Evolutionary conservation across 2,888 invertebrate species (phyloP).

Genomic region (Cetonia aurata): DNA sequence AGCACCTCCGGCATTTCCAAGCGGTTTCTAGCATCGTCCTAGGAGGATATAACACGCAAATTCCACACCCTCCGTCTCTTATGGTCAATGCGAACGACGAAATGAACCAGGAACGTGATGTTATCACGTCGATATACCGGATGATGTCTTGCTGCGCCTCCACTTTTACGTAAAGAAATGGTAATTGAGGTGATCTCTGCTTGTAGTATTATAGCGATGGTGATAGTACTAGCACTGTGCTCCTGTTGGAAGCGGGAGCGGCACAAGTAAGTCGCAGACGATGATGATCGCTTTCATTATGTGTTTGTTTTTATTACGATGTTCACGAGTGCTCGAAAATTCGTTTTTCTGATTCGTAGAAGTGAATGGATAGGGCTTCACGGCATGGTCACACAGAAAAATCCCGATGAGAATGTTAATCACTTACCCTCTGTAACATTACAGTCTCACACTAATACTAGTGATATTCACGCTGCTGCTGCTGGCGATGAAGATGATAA

Average conservation of each 20-base stretch:
- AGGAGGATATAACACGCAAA: neutral
- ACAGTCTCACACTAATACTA: conserved; percentile 54
- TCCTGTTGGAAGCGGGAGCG: conserved; percentile 64
- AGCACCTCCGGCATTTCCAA: conserved; percentile 22
- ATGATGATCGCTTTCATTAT: conserved; percentile 27
- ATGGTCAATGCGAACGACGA: conserved; percentile 1
- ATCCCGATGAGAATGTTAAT: conserved; percentile 74
- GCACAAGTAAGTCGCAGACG: conserved; percentile 60
- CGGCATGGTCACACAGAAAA: conserved; percentile 80
- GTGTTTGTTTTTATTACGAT: conserved; percentile 45
- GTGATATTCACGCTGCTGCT: conserved; percentile 35
- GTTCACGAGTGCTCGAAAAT: conserved; percentile 30
- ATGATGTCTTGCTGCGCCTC: neutral
- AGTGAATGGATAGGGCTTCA: conserved; percentile 79
- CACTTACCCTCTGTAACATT: conserved; percentile 63
- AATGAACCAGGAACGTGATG: conserved; percentile 12
- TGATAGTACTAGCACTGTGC: conserved; percentile 62
- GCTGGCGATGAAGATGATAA: conserved; percentile 53
- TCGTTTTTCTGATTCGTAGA: conserved; percentile 63
- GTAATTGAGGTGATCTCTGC: conserved; percentile 53
- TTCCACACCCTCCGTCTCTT: neutral
- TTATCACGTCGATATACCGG: neutral
- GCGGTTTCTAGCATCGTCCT: neutral
- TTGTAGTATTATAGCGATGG: conserved; percentile 59
- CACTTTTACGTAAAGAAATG: conserved; percentile 46